These are phyloP conservation scores for Anaspis maculata DNA, from an alignment of 2,888 invertebrate species.

Conservation along the genomic window DNA sequence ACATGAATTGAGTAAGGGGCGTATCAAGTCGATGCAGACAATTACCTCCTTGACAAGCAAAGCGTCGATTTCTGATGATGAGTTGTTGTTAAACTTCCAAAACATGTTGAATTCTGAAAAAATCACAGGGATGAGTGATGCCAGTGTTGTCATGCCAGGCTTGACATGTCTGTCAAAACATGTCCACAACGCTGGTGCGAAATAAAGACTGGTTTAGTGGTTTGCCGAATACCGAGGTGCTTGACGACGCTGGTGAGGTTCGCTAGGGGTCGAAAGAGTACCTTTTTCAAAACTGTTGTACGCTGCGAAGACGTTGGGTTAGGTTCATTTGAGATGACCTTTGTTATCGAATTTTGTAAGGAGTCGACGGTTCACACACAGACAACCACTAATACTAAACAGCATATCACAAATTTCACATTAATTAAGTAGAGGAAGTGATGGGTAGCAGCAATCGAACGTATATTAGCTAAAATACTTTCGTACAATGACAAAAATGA, in stretches of 20 bases:
- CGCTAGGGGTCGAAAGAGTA: too few species aligned
- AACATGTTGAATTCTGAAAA: conserved; percentile 53
- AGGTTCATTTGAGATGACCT: conserved; percentile 42
- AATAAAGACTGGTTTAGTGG: too few species aligned
- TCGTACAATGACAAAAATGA: conserved; percentile 31
- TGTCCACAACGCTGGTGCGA: too few species aligned
- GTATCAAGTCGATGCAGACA: too few species aligned
- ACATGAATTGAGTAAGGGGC: too few species aligned
- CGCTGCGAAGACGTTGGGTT: conserved; percentile 38
- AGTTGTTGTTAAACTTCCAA: conserved; percentile 71
- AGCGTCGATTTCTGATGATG: conserved; percentile 66
- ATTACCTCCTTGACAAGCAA: conserved; percentile 69
- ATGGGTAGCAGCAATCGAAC: conserved; percentile 19
- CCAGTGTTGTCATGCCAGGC: conserved; percentile 7
- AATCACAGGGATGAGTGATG: conserved; percentile 10
- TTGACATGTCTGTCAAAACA: too few species aligned
- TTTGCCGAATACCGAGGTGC: too few species aligned
- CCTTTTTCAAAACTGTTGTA: conserved; percentile 20
- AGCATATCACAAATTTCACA: conserved; percentile 37
- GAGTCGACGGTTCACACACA: conserved; percentile 26
- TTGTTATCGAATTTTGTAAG: conserved; percentile 30
- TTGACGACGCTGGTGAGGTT: too few species aligned
- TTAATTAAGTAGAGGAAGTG: conserved; percentile 26
- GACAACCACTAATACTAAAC: conserved; percentile 27
- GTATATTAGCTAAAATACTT: conserved; percentile 23